Conservation (phyloP, 2,797 vertebrate genomes). For the Eremophila alpestris region DNA sequence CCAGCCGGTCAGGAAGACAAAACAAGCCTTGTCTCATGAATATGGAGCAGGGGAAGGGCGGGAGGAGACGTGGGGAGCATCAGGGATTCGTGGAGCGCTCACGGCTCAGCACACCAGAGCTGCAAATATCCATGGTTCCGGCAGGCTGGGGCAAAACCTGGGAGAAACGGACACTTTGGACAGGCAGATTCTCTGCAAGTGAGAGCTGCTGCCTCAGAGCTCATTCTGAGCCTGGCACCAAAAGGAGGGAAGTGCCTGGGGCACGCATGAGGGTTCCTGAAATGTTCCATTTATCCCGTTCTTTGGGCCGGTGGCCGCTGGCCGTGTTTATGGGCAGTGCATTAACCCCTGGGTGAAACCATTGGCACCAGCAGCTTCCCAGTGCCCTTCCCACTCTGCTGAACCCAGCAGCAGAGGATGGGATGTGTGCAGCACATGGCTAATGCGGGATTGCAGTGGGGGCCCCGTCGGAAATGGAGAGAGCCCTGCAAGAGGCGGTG, state of each 20-base stretch:
- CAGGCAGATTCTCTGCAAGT: not conserved
- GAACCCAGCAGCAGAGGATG: not conserved
- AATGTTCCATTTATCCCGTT: not conserved
- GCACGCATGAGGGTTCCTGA: not conserved
- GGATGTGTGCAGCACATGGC: slow-evolving; percentile 39
- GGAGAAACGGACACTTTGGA: not conserved
- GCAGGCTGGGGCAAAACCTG: not conserved
- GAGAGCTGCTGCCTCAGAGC: not conserved
- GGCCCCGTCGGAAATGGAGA: slow-evolving; percentile 48
- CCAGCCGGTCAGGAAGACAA: not conserved
- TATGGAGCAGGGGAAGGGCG: not conserved
- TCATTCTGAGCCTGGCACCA: not conserved
- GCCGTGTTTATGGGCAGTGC: not conserved
- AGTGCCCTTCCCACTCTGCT: slow-evolving; percentile 7
- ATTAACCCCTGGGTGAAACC: slow-evolving; percentile 55
- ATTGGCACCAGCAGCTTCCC: slow-evolving; percentile 35
- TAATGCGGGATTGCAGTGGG: slow-evolving; percentile 49
- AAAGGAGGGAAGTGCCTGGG: not conserved
- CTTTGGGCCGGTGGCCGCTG: not conserved
- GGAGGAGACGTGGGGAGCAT: not conserved
- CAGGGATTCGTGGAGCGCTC: not conserved
- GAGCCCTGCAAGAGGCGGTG: slow-evolving; percentile 37
- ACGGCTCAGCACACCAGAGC: not conserved
- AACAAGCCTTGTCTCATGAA: not conserved
- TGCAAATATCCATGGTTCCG: not conserved